A percentile compares a stretch with the other conserved stretches of the same genome.
Conservation (phyloP, 2,888 invertebrate species). For the Chymomyza amoena region DNA sequence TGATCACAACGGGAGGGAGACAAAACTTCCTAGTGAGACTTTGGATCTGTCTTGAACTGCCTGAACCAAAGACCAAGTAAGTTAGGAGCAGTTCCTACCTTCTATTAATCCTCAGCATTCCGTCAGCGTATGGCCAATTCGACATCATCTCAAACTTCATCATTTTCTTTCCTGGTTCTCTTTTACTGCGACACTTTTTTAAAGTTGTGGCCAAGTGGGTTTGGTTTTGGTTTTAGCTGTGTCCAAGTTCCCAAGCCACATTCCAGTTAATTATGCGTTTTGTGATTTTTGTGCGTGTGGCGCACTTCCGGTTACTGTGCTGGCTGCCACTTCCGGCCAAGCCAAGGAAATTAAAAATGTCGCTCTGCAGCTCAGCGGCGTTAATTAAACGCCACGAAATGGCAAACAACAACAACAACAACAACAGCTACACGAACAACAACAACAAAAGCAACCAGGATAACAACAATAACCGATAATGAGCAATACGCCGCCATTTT, state of each 20-base stretch:
- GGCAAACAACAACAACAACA: constrained; percentile 34
- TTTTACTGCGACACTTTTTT: constrained; percentile 7
- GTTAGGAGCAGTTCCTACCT: too few species aligned
- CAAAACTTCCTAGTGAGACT: too few species aligned
- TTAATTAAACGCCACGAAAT: constrained; percentile 59
- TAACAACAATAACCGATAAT: constrained; percentile 6
- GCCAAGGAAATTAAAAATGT: constrained; percentile 70
- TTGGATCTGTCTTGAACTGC: too few species aligned
- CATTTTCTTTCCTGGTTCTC: not conserved
- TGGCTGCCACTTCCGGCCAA: constrained; percentile 54
- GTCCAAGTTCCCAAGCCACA: constrained; percentile 29
- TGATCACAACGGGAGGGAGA: too few species aligned
- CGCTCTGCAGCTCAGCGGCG: constrained; percentile 33
- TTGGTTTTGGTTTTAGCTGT: constrained; percentile 20
- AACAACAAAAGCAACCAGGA: not conserved
- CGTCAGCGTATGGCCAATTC: not conserved
- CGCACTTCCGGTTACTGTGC: constrained; percentile 58
- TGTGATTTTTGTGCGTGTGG: constrained; percentile 41
- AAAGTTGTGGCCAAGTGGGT: constrained; percentile 31
- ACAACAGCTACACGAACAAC: not conserved
- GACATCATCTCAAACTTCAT: not conserved
- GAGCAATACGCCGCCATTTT: constrained; percentile 41
- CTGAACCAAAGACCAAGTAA: too few species aligned
- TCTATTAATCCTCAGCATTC: too few species aligned
- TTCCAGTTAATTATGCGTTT: constrained; percentile 67